phyloP scores from a whole-genome alignment of 2,888 invertebrate genomes.

The Cantharis flavilabris region DNA sequence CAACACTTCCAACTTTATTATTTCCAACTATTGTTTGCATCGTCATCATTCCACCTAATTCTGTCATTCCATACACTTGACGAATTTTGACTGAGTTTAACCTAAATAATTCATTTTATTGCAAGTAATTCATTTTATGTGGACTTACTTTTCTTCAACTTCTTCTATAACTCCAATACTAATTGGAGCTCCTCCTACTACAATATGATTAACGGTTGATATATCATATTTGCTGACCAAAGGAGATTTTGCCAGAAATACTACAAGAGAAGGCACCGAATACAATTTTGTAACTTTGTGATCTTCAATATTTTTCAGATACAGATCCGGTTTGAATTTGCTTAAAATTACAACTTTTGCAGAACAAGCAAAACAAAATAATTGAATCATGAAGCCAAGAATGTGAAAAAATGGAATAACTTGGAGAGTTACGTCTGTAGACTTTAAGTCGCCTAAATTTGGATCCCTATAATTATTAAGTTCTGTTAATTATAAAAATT shows the following conservation, averaged over 20 bases:
- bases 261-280: not conserved
- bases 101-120: not conserved
- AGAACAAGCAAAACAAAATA: not conserved
- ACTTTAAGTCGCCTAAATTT: not conserved
- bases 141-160: constrained; percentile 38
- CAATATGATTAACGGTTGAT: not conserved
- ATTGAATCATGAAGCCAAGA: not conserved
- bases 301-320: not conserved
- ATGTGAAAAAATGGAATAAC: not conserved
- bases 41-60: not conserved
- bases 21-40: not conserved
- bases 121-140: too few relatives aligned
- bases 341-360: not conserved
- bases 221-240: not conserved
- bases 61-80: constrained; percentile 13
- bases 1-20: constrained; percentile 53
- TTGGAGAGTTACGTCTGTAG: not conserved
- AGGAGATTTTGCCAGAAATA: not conserved
- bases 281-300: not conserved
- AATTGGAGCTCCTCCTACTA: not conserved
- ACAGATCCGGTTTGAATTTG: not conserved
- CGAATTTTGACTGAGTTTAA: not conserved
- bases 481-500: not conserved
- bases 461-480: not conserved
- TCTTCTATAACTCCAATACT: constrained; percentile 63